Base-by-base conservation (phyloP, 2,888 invertebrate species). In the Laothoe populi region DNA sequence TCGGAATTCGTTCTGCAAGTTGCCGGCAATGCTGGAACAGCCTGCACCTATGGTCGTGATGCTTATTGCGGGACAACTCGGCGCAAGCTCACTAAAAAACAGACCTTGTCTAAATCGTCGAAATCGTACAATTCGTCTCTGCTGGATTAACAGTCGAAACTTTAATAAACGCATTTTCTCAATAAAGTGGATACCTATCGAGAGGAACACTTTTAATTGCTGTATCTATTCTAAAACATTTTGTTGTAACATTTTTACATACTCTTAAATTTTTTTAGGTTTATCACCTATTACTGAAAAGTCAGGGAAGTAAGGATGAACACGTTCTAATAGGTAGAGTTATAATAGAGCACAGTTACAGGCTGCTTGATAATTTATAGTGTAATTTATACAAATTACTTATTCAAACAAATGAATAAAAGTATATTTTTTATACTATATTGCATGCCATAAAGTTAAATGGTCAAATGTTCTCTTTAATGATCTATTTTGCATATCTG, bases 1-100 rank as follows among this genome's bases (percentile, higher is more conserved):
- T 77, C 66, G 73, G 74, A 78, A 88, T 88, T 86, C 73, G 83
- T 83, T 87, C 82, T 77, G 78, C 79, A 76, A 82, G 73, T 75
- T 70, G 68, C 48, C 67, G 63, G 57, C 67, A 61, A 66, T 60
- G 64, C 66, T 66, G 64, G 66, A 67, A 53, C 66, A 67, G 66
- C 63, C 69, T 67, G 66, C 62, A 62, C 59, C 62, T 61, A 40
- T 19, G 48, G 63, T 70, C 72, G 67, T 70, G 63, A 63, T 62
- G 65, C 57, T 58, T 61, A 68, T 61, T 68, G 70, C 62, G 63
- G 53, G 60, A 67, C 68, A 69, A 74, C 71, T 72, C 61, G 66
- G 66, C 64, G 69, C 69, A 69, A 70, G 45, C 61, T 48, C 60
- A 60, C 38, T 8, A 24, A 61, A 64, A 65, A 61, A 57, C 57